Evolutionary conservation across 2,888 invertebrate species (phyloP).

Genomic region (Saturnia pavonia): DNA sequence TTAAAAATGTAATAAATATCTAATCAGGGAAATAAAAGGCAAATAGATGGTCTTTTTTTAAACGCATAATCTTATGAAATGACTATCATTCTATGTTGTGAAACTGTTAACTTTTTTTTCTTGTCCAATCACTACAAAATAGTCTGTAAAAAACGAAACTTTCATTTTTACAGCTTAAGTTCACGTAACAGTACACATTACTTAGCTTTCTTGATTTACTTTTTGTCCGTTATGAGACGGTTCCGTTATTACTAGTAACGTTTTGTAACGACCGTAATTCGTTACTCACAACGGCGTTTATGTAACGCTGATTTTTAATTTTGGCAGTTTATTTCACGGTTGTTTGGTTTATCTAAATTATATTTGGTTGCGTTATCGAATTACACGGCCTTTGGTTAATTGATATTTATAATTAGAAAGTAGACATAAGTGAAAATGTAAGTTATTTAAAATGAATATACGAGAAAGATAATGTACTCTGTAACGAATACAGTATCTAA

Average conservation of each 20-base stretch:
- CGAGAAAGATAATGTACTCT: not conserved
- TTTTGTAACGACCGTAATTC: slow-evolving; percentile 43
- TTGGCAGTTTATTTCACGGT: slow-evolving; percentile 69
- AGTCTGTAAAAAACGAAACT: slow-evolving; percentile 10
- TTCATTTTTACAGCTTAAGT: slow-evolving; percentile 22
- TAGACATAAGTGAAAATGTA: not conserved
- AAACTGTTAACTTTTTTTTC: not conserved
- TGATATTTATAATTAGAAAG: slow-evolving; percentile 18
- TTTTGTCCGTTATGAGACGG: slow-evolving; percentile 50
- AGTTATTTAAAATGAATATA: too few relatives aligned
- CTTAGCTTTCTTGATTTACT: slow-evolving; percentile 39
- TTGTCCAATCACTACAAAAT: not conserved
- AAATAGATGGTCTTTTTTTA: too few relatives aligned
- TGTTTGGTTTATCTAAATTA: slow-evolving; percentile 45
- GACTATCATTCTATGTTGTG: not conserved
- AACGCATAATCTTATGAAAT: not conserved
- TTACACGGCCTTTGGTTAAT: slow-evolving; percentile 12
- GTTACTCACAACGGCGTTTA: slow-evolving; percentile 49
- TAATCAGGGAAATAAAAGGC: too few relatives aligned
- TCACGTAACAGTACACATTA: slow-evolving; percentile 36
- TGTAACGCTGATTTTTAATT: slow-evolving; percentile 51
- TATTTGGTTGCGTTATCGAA: slow-evolving; percentile 15
- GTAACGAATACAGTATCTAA: too few relatives aligned
- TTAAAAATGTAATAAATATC: too few relatives aligned
- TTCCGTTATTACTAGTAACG: slow-evolving; percentile 44